These are phyloP conservation scores for Dendrolimus houi DNA, from an alignment of 2,888 invertebrate species.

Conservation along the genomic window DNA sequence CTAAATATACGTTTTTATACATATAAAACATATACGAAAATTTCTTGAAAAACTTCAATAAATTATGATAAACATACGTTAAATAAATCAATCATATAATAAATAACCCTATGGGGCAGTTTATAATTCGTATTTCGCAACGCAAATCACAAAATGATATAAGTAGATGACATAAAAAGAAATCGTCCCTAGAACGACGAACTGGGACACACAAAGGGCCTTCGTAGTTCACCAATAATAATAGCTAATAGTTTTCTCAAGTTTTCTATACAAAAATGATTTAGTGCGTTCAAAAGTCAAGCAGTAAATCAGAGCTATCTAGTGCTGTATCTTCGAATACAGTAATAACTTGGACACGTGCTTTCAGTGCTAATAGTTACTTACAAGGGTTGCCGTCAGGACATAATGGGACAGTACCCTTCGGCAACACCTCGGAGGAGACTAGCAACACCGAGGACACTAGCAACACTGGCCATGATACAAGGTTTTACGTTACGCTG, in stretches of 20 bases:
- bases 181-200: constrained; percentile 30
- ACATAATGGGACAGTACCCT: too few species aligned
- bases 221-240: constrained; percentile 64
- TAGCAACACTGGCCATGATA: too few species aligned
- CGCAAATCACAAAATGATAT: constrained; percentile 51
- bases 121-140: constrained; percentile 47
- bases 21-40: too few species aligned
- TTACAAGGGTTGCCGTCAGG: too few species aligned
- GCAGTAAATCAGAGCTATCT: constrained; percentile 68
- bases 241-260: constrained; percentile 74
- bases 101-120: not conserved
- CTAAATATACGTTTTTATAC: too few species aligned
- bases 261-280: constrained; percentile 66
- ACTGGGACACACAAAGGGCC: constrained; percentile 47
- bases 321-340: constrained; percentile 43
- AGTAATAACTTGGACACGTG: too few species aligned
- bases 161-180: constrained; percentile 46
- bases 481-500: too few species aligned
- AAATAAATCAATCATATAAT: not conserved
- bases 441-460: too few species aligned
- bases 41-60: not conserved
- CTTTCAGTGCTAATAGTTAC: too few species aligned
- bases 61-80: not conserved
- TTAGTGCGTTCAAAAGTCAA: constrained; percentile 67
- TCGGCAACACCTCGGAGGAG: too few species aligned